A percentile compares a stretch with the other conserved stretches of the same genome.
These are phyloP conservation scores for Podarcis muralis DNA, from an alignment of 2,113 vertebrate genomes.

Conservation along the genomic window DNA sequence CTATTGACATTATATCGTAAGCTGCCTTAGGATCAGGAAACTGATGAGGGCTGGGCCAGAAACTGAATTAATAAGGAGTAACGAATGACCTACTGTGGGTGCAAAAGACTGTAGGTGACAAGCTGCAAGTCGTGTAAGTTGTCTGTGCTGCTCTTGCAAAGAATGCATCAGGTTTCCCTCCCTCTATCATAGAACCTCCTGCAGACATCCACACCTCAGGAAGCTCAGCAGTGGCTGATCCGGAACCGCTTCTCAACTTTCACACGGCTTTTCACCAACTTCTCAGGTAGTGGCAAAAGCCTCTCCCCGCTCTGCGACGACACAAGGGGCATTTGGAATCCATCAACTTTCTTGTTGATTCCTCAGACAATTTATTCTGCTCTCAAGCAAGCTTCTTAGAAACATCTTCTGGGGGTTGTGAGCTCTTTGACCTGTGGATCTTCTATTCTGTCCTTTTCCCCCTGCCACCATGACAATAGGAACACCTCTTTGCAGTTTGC, in stretches of 20 bases:
- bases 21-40: no score
- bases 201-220: constrained; percentile 91
- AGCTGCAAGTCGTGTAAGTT: fast-evolving
- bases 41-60: no score
- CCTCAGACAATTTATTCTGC: background rate
- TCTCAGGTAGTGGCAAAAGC: constrained; percentile 83
- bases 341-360: background rate
- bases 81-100: background rate
- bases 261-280: constrained; percentile 93
- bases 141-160: fast-evolving
- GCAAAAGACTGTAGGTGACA: background rate
- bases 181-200: constrained; percentile 83
- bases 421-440: background rate
- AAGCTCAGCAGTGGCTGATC: constrained; percentile 96
- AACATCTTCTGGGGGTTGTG: background rate
- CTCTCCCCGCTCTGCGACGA: fast-evolving
- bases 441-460: no score
- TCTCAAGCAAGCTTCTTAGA: background rate
- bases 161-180: background rate
- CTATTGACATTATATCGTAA: no score
- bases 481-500: background rate
- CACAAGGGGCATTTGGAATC: background rate
- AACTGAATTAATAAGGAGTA: no score
- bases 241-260: constrained; percentile 95
- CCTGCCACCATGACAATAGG: background rate